Conservation (phyloP, 2,113 vertebrate genomes). For the Hippopotamus amphibius region DNA sequence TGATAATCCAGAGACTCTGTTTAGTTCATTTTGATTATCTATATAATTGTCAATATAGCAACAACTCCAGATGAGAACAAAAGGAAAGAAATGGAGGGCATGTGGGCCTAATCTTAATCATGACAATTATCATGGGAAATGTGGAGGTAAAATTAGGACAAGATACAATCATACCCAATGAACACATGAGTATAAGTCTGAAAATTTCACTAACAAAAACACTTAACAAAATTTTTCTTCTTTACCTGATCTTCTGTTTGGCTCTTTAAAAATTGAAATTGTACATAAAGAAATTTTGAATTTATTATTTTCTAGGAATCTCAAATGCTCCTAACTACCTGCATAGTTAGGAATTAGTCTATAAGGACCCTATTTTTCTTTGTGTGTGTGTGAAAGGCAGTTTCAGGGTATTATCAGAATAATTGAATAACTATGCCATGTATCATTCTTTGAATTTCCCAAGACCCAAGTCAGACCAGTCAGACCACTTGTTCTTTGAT, state of each 20-base stretch:
- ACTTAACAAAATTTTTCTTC: neutral
- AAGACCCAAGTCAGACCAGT: neutral
- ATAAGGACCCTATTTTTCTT: neutral
- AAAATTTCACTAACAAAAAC: neutral
- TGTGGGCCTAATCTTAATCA: neutral
- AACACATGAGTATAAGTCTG: neutral
- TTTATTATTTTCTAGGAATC: neutral
- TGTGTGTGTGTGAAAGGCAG: neutral
- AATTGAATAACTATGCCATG: neutral
- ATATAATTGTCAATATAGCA: neutral
- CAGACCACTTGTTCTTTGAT: neutral
- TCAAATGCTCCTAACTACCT: neutral
- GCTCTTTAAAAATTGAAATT: neutral
- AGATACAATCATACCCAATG: neutral
- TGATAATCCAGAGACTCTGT: neutral
- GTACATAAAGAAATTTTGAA: neutral
- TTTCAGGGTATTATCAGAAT: neutral
- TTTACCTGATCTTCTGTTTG: neutral
- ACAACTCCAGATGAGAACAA: neutral
- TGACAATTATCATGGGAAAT: neutral
- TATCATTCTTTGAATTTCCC: neutral
- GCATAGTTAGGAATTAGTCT: neutral
- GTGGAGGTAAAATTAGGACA: neutral
- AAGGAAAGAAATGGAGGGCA: neutral
- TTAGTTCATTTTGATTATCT: neutral